These are phyloP conservation scores for Agrotis clavis DNA, from an alignment of 2,888 invertebrate species.

Conservation along the genomic window DNA sequence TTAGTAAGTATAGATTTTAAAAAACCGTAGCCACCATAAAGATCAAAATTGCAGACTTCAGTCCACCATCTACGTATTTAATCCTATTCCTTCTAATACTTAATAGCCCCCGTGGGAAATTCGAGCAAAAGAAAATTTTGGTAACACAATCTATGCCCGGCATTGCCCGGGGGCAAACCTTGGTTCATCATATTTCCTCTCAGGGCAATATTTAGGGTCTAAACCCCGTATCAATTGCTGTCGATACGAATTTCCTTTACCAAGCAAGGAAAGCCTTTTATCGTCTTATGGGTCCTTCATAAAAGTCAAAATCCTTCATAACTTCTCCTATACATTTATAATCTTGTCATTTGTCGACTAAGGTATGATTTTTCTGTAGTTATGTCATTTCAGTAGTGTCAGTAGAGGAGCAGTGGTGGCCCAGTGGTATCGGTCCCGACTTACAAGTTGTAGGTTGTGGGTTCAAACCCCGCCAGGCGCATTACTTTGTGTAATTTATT, in stretches of 20 bases:
- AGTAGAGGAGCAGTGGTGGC: too few relatives aligned
- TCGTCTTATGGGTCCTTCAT: neutral
- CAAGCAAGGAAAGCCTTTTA: slow-evolving; percentile 28
- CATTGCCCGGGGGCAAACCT: slow-evolving; percentile 25
- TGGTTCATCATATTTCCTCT: slow-evolving; percentile 40
- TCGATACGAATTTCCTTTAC: slow-evolving; percentile 11
- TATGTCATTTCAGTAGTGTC: too few relatives aligned
- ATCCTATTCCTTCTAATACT: slow-evolving; percentile 12
- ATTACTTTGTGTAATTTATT: too few relatives aligned
- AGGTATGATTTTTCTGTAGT: neutral
- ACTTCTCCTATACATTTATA: too few relatives aligned
- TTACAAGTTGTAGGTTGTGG: too few relatives aligned
- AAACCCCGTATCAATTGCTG: slow-evolving; percentile 35
- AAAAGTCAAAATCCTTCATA: neutral
- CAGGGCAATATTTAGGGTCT: slow-evolving; percentile 25
- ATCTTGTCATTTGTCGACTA: neutral
- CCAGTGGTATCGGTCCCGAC: too few relatives aligned
- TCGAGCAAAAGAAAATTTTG: slow-evolving; percentile 17
- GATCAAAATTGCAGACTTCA: neutral
- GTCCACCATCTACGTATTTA: slow-evolving; percentile 13
- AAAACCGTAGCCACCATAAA: too few relatives aligned
- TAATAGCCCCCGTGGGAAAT: slow-evolving; percentile 27
- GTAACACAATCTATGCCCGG: slow-evolving; percentile 16
- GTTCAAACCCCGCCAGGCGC: too few relatives aligned
- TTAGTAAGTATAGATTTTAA: too few relatives aligned